A percentile compares a stretch with the other conserved stretches of the same genome.
These are phyloP conservation scores for Portunus trituberculatus DNA, from an alignment of 1,140 invertebrate species.

Conservation along the genomic window DNA sequence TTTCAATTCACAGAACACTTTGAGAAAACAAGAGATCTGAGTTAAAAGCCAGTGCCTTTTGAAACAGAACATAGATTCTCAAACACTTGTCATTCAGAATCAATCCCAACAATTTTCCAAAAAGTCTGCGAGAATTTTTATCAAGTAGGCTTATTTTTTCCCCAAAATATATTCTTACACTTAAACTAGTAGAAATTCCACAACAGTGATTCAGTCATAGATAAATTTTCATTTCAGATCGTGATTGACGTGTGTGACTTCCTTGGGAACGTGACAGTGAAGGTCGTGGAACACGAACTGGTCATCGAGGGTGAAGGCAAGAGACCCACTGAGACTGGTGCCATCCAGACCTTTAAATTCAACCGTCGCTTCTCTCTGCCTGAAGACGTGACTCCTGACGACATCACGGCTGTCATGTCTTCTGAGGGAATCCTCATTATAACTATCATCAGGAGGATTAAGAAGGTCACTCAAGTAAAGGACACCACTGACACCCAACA, in stretches of 20 bases:
- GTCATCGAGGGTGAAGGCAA: slow-evolving; percentile 52
- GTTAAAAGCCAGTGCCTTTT: too few species aligned
- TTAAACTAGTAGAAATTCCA: too few species aligned
- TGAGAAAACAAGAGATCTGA: too few species aligned
- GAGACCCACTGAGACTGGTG: slow-evolving; percentile 38
- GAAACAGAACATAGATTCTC: too few species aligned
- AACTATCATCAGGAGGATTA: background rate
- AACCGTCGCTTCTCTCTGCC: slow-evolving; percentile 29
- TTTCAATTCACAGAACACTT: too few species aligned
- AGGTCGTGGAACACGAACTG: slow-evolving; percentile 38
- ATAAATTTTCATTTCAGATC: background rate
- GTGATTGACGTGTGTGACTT: slow-evolving; percentile 58
- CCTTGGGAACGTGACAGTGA: slow-evolving; percentile 39
- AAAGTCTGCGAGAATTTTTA: background rate
- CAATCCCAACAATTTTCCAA: too few species aligned
- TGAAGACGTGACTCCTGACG: background rate
- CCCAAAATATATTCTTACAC: too few species aligned
- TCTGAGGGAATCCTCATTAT: slow-evolving; percentile 38
- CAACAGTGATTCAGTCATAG: background rate
- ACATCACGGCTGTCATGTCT: slow-evolving; percentile 30
- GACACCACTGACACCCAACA: background rate
- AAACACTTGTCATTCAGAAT: too few species aligned
- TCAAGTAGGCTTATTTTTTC: too few species aligned
- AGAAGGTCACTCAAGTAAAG: background rate
- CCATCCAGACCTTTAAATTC: background rate